These are phyloP conservation scores for Puffinus mauretanicus DNA, from an alignment of 2,113 vertebrate genomes.

Conservation along the genomic window DNA sequence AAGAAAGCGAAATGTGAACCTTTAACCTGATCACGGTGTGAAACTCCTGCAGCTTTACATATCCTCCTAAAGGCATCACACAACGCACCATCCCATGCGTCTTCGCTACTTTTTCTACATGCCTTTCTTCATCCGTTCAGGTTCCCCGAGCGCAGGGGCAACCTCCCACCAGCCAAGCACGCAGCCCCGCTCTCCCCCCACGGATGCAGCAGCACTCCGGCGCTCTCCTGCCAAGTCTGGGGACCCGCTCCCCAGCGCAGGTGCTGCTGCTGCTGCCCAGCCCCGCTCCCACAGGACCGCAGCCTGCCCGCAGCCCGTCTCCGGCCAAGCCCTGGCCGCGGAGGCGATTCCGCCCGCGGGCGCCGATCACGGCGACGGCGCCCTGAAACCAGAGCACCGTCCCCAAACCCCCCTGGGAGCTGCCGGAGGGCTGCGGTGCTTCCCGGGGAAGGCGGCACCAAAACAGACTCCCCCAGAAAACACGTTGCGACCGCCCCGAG, in stretches of 20 bases:
- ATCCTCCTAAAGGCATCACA: background rate
- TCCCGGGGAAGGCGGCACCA: background rate
- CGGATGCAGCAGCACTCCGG: background rate
- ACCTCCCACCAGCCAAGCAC: background rate
- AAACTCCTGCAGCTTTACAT: background rate
- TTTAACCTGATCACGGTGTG: too few species aligned
- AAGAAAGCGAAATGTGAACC: background rate
- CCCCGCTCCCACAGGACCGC: background rate
- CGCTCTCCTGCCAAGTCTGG: background rate
- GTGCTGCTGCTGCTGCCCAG: background rate
- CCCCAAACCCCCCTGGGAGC: background rate
- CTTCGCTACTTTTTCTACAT: accelerated
- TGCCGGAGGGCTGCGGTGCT: background rate
- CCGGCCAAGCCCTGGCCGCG: background rate
- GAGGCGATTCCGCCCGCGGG: background rate
- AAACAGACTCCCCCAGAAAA: background rate
- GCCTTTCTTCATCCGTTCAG: background rate
- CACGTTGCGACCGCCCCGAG: background rate
- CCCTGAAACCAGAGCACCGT: background rate
- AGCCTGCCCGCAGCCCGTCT: background rate
- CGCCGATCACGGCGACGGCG: background rate
- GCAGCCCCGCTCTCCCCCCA: background rate
- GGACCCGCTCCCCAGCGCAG: background rate
- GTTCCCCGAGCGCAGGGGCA: background rate
- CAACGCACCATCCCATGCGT: background rate